Percentiles rank a stretch among this genome's conserved stretches.
phyloP scores from a whole-genome alignment of 1,140 invertebrate species.

The Meloidogyne exigua region DNA sequence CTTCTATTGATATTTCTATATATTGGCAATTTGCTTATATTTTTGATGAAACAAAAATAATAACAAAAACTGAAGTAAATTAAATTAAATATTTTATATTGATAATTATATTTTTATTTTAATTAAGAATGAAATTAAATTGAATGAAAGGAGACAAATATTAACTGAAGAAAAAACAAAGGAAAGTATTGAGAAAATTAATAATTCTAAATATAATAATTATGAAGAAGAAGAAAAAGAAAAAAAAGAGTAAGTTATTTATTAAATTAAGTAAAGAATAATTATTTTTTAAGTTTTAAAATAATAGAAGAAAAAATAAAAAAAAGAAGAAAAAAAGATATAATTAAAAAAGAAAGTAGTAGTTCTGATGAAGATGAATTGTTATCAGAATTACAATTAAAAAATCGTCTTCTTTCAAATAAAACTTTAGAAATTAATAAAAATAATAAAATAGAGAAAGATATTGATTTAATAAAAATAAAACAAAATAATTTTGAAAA shows the following conservation, averaged over 20 bases:
- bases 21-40: slow-evolving; percentile 45
- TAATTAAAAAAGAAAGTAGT: slow-evolving; percentile 11
- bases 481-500: not conserved
- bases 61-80: not conserved
- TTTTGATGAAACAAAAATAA: slow-evolving; percentile 31
- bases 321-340: not conserved
- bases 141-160: too few relatives aligned
- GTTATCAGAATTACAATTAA: not conserved
- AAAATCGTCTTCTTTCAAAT: not conserved
- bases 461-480: not conserved
- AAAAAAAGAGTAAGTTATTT: too few relatives aligned
- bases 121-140: too few relatives aligned
- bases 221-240: not conserved
- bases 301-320: not conserved
- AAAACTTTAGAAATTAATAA: not conserved
- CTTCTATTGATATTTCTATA: slow-evolving; percentile 39
- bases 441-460: not conserved
- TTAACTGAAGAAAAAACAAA: too few relatives aligned
- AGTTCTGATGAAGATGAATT: slow-evolving; percentile 1
- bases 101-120: not conserved
- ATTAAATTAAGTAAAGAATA: too few relatives aligned
- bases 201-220: too few relatives aligned
- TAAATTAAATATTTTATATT: not conserved
- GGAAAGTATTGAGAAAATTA: not conserved
- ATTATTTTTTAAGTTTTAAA: not conserved